These are phyloP conservation scores for Hylaeus volcanicus DNA, from an alignment of 1,140 invertebrate genomes.

Conservation along the genomic window DNA sequence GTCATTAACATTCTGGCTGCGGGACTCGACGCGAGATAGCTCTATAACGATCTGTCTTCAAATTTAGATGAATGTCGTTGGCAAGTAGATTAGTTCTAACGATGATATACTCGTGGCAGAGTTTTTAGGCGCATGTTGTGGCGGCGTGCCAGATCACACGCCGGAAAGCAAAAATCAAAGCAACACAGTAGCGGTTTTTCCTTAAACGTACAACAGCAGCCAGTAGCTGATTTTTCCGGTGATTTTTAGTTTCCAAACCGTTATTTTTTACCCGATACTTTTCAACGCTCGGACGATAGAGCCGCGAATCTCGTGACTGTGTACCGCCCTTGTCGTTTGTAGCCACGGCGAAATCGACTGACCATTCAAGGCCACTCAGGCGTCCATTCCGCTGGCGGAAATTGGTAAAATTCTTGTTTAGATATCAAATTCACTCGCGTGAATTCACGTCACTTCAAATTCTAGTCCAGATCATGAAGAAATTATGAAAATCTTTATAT, in stretches of 20 bases:
- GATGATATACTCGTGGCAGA: conserved; percentile 37
- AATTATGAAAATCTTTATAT: too few species aligned
- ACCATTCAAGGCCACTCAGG: background rate
- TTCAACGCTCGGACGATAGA: background rate
- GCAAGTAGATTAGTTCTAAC: conserved; percentile 43
- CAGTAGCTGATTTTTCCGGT: background rate
- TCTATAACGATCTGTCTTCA: conserved; percentile 40
- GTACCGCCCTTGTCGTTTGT: conserved; percentile 11
- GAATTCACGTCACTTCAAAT: too few species aligned
- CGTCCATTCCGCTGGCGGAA: too few species aligned
- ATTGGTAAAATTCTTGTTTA: too few species aligned
- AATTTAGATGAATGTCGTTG: conserved; percentile 47
- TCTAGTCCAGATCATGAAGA: too few species aligned
- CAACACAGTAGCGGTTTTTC: conserved; percentile 31
- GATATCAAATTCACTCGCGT: too few species aligned
- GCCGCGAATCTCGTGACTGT: conserved; percentile 16
- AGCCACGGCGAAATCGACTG: background rate
- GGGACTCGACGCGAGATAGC: conserved; percentile 36
- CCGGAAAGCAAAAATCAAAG: conserved; percentile 29
- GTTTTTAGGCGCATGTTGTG: conserved; percentile 38
- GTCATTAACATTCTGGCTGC: conserved; percentile 13
- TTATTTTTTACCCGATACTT: background rate
- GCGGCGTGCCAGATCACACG: conserved; percentile 1
- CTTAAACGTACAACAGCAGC: conserved; percentile 4
- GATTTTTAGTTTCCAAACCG: background rate